These are phyloP conservation scores for Semnopithecus entellus DNA, from an alignment of 2,113 vertebrate species.

Conservation along the genomic window DNA sequence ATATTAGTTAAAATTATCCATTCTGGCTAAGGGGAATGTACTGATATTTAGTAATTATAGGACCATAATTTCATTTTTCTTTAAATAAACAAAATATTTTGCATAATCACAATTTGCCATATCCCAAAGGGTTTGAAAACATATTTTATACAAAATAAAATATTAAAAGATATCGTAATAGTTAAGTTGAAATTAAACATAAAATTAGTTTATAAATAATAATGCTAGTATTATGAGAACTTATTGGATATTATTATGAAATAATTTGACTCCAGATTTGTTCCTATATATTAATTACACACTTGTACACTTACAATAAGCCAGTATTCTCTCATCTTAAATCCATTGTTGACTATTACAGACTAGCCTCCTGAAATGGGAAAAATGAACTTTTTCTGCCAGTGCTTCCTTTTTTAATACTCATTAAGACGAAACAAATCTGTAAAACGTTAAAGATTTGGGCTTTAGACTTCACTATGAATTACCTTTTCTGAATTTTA, in stretches of 20 bases:
- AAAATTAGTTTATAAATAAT: conserved; percentile 22
- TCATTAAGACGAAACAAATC: conserved; percentile 47
- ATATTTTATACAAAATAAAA: conserved; percentile 33
- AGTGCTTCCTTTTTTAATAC: not conserved
- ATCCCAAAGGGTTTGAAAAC: not conserved
- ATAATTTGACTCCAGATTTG: not conserved
- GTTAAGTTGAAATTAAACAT: conserved; percentile 41
- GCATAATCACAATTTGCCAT: not conserved
- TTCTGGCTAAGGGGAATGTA: not conserved
- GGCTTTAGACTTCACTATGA: not conserved
- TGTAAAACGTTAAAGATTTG: conserved; percentile 42
- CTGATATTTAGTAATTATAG: not conserved
- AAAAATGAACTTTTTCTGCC: not conserved
- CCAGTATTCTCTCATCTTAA: not conserved
- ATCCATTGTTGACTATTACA: conserved; percentile 19
- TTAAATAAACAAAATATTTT: conserved; percentile 9
- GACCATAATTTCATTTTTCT: not conserved
- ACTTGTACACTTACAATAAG: not conserved
- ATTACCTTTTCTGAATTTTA: conserved; percentile 39
- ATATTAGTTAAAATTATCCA: not conserved
- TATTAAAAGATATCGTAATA: not conserved
- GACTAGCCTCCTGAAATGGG: not conserved
- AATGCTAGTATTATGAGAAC: not conserved
- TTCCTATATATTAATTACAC: not conserved
- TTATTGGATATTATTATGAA: not conserved